Base-by-base conservation (phyloP, 64 coral and sea anemone genomes). In the Stichodactyla helianthus region DNA sequence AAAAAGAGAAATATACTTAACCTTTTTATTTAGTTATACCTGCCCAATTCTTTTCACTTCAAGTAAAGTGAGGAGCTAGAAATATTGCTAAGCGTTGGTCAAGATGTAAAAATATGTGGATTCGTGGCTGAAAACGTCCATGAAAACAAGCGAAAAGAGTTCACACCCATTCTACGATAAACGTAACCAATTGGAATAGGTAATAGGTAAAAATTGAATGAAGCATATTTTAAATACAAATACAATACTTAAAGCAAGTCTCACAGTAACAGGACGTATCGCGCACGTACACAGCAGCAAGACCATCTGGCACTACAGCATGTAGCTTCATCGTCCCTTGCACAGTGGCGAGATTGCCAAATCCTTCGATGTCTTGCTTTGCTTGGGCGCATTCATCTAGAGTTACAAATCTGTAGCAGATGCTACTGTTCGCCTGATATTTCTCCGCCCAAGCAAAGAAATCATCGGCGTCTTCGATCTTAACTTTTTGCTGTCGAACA, bases 361-460 rank as follows among this genome's bases (percentile, higher is more conserved):
- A 59, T 18, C 0, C 58, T 18, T 57, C 15, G 25, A 85, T 18
- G 16, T 52, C 53, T 59, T 14, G 15, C 22, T 27, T 23, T 85
- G 52, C 83, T 52, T 59, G 16, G 16, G 11, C 51, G 80, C 11
- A 85, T n/a, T 85, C 83, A 58, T 85, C 83, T 54, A 10, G n/a
- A 7, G 83, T 59, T 17, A 59, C 53, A 23, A 16, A 85, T 16
- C n/a, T 85, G 83, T 85, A 85, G 15, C 18, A 10, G 22, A 85
- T 27, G 58, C 83, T 44, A 82, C 79, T 82, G 18, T 19, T 71
- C 7, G 7, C 18, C 28, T 82, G 79, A 35, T 82, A 82, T 19
- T 85, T 62, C 13, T 56, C 18, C 7, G 84, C 84, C 84, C 84
- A 86, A 15, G 17, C 55, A 63, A 86, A 86, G 59, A 86, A 68